Evolutionary conservation across 1,140 invertebrate species (phyloP).

Genomic region (Eulimnadia texana): DNA sequence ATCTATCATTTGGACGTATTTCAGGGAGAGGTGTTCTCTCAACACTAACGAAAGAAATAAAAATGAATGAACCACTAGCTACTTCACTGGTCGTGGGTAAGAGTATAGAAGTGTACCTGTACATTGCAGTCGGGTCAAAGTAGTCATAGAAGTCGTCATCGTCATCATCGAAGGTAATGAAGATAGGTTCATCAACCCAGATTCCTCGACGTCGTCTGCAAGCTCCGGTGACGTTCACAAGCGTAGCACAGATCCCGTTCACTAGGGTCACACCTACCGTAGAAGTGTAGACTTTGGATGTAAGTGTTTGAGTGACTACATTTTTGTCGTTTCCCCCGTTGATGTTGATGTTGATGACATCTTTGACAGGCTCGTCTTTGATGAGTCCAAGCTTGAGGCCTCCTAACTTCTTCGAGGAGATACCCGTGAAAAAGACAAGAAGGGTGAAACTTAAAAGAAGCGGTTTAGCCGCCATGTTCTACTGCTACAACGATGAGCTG

Average conservation of each 20-base stretch:
- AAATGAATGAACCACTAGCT: background rate
- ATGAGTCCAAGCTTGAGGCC: no score
- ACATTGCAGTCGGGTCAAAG: background rate
- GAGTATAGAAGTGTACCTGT: background rate
- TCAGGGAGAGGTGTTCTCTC: background rate
- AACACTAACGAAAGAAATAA: background rate
- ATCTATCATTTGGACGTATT: background rate
- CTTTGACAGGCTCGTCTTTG: no score
- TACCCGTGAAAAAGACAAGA: no score
- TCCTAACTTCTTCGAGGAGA: no score
- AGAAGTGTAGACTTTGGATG: background rate
- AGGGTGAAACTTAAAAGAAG: no score
- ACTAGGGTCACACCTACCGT: background rate
- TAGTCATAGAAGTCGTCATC: background rate
- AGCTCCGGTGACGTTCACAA: slow-evolving; percentile 12
- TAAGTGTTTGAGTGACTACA: no score
- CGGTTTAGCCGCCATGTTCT: no score
- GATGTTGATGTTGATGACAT: no score
- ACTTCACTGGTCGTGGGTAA: background rate
- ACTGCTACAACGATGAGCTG: no score
- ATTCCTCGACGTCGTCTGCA: slow-evolving; percentile 9
- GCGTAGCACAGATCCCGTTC: background rate
- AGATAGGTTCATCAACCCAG: slow-evolving; percentile 3
- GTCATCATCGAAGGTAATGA: slow-evolving; percentile 10
- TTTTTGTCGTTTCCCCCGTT: no score